Percentiles rank a stretch among this genome's conserved stretches.
Conservation (phyloP, 1,140 invertebrate species). For the Cyclargus thomasi region DNA sequence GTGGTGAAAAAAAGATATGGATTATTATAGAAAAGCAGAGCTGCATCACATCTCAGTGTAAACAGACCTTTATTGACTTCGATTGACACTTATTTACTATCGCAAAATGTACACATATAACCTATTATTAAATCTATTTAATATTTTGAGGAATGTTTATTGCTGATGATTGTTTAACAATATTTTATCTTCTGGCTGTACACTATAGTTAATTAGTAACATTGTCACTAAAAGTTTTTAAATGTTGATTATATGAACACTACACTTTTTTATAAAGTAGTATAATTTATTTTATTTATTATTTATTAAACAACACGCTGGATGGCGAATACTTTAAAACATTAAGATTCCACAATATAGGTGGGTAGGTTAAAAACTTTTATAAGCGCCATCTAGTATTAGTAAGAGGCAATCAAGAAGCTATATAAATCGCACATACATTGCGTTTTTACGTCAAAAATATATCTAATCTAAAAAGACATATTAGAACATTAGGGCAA, state of each 20-base stretch:
- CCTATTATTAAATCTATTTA: no score
- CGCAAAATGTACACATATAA: no score
- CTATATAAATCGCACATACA: conserved; percentile 3
- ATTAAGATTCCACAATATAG: not conserved
- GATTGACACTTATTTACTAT: no score
- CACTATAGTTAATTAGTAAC: not conserved
- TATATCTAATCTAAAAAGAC: not conserved
- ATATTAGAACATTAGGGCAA: not conserved
- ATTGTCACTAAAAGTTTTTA: no score
- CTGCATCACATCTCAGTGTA: no score
- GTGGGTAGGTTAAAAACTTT: not conserved
- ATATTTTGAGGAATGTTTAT: not conserved
- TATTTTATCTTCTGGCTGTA: not conserved
- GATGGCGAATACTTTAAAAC: not conserved
- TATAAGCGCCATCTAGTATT: not conserved
- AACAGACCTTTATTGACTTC: no score
- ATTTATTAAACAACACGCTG: not conserved
- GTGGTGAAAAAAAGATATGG: no score
- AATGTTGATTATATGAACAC: no score
- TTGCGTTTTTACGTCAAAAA: not conserved
- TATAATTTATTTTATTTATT: no score
- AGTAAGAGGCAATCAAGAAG: not conserved
- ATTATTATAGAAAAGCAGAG: no score
- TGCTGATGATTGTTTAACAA: not conserved
- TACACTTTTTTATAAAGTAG: not conserved